Evolutionary conservation across 2,113 vertebrate species (phyloP).

Genomic region (Suricata suricatta): DNA sequence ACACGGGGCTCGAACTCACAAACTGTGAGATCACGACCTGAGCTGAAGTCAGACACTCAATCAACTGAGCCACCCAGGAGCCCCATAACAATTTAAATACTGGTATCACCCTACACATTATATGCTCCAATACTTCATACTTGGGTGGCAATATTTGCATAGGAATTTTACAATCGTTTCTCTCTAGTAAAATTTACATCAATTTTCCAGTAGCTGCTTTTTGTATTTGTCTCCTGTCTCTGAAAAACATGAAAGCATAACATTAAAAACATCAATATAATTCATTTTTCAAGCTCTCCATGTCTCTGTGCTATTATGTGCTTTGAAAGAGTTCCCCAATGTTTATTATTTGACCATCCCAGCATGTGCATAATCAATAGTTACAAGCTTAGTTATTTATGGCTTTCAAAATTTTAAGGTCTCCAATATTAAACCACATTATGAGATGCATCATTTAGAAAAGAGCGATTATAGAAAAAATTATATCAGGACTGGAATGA

Average conservation of each 20-base stretch:
- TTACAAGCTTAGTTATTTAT: not conserved
- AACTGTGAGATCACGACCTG: too few relatives aligned
- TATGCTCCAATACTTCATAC: not conserved
- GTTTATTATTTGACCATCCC: not conserved
- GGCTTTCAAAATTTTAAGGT: not conserved
- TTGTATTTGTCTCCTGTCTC: not conserved
- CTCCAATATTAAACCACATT: not conserved
- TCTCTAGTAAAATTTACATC: not conserved
- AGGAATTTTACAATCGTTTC: not conserved
- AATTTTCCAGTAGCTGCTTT: not conserved
- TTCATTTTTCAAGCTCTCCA: not conserved
- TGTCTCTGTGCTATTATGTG: not conserved
- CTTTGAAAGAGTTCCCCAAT: not conserved
- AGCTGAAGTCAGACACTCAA: too few relatives aligned
- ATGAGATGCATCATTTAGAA: not conserved
- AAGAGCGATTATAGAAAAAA: not conserved
- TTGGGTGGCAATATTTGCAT: not conserved
- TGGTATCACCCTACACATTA: not conserved
- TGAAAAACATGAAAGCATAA: not conserved
- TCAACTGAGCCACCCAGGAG: too few relatives aligned
- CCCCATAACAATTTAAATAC: not conserved
- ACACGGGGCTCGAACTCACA: too few relatives aligned
- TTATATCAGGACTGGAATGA: not conserved
- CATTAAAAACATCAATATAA: not conserved
- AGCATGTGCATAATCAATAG: not conserved